These are phyloP conservation scores for Remorina albescens DNA, from an alignment of 2,797 vertebrate species.

Conservation along the genomic window DNA sequence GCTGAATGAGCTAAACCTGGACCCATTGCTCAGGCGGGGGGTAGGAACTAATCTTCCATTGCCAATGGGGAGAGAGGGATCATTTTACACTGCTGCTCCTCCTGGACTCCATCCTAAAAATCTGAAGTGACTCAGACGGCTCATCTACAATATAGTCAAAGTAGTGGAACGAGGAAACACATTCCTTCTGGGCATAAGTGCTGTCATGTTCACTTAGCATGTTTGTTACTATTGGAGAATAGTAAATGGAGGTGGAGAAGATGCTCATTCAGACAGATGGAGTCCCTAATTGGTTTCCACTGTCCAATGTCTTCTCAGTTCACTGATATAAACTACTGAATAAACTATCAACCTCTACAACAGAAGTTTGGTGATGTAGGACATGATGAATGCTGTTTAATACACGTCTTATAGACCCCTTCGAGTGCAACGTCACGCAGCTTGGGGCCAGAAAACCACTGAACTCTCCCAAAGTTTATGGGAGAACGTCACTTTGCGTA, in stretches of 20 bases:
- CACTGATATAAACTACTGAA: conserved; percentile 13
- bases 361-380: neutral
- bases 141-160: conserved; percentile 59
- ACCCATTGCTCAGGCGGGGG: conserved; percentile 54
- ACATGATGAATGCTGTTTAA: conserved; percentile 5
- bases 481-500: too few relatives aligned
- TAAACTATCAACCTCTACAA: neutral
- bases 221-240: conserved; percentile 47
- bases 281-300: conserved; percentile 51
- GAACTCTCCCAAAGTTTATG: too few relatives aligned
- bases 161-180: conserved; percentile 42
- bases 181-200: conserved; percentile 54
- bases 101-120: conserved; percentile 53
- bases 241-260: conserved; percentile 41
- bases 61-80: conserved; percentile 52
- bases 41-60: conserved; percentile 62
- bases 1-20: conserved; percentile 60
- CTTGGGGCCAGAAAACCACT: too few relatives aligned
- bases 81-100: conserved; percentile 49
- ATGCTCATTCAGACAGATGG: conserved; percentile 45
- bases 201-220: conserved; percentile 63
- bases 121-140: conserved; percentile 53
- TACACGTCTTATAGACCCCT: too few relatives aligned
- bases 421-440: too few relatives aligned
- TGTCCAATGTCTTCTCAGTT: conserved; percentile 7